These are phyloP conservation scores for Spialia ferax DNA, from an alignment of 2,888 invertebrate species.

Conservation along the genomic window DNA sequence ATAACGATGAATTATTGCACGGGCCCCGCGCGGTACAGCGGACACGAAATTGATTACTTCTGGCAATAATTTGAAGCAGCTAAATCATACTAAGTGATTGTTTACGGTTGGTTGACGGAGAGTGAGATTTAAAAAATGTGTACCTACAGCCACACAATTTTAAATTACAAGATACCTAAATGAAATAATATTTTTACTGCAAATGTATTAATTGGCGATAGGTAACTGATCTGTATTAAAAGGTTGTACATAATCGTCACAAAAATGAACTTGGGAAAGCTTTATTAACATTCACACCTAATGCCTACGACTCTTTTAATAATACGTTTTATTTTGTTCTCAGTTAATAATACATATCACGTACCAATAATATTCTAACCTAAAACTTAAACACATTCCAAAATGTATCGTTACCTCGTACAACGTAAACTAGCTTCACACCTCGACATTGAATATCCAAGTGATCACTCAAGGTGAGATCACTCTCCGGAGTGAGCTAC, in stretches of 20 bases:
- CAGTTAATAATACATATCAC: no score
- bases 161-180: no score
- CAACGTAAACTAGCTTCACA: neutral
- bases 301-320: no score
- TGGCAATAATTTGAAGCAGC: constrained; percentile 11
- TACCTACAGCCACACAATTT: no score
- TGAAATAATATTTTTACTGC: no score
- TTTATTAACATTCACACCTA: neutral
- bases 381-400: neutral
- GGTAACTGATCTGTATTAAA: no score
- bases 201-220: no score
- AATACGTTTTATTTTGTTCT: no score
- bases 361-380: neutral
- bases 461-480: constrained; percentile 25
- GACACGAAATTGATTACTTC: constrained; percentile 23
- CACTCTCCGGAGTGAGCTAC: constrained; percentile 32
- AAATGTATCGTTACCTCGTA: neutral
- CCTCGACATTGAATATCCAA: constrained; percentile 13
- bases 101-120: neutral
- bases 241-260: neutral
- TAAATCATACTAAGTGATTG: constrained; percentile 3
- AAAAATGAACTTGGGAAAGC: neutral
- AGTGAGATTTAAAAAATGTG: neutral
- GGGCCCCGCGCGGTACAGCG: constrained; percentile 5
- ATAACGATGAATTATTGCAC: constrained; percentile 41